These are phyloP conservation scores for Hemichromis elongatus DNA, from an alignment of 2,113 vertebrate species.

Conservation along the genomic window DNA sequence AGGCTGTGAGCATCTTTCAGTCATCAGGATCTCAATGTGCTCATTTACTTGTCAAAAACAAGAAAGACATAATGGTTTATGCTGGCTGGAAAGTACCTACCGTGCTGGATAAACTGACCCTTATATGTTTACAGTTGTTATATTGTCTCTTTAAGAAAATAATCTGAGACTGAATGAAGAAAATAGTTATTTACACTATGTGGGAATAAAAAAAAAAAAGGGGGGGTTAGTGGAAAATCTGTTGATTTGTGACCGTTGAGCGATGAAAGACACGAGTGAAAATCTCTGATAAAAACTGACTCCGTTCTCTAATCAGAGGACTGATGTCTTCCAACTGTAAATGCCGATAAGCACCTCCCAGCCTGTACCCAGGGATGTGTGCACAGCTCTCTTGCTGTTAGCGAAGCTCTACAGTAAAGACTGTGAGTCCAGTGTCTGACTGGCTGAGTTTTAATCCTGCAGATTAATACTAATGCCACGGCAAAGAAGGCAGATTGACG, in stretches of 20 bases:
- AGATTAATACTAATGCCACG: constrained; percentile 65
- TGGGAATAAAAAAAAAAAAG: accelerated
- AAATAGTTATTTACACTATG: not conserved
- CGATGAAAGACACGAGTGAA: not conserved
- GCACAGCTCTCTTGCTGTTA: not conserved
- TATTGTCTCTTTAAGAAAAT: not conserved
- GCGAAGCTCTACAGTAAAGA: constrained; percentile 11
- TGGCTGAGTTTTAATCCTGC: constrained; percentile 60
- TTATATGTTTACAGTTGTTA: not conserved
- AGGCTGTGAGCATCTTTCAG: not conserved
- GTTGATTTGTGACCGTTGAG: not conserved
- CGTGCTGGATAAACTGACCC: not conserved
- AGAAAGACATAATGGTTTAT: not conserved
- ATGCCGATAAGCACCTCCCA: constrained; percentile 30
- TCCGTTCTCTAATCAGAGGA: not conserved
- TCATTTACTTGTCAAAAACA: not conserved
- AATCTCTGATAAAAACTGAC: not conserved
- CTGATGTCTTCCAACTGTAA: constrained; percentile 22
- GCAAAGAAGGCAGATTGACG: constrained; percentile 70
- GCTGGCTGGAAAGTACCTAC: not conserved
- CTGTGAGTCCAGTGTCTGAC: constrained; percentile 52
- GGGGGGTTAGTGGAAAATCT: not conserved
- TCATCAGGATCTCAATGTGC: not conserved
- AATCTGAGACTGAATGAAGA: not conserved
- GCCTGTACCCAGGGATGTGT: not conserved